These are phyloP conservation scores for Holacanthella duospinosa DNA, from an alignment of 2,888 invertebrate genomes.

Conservation along the genomic window DNA sequence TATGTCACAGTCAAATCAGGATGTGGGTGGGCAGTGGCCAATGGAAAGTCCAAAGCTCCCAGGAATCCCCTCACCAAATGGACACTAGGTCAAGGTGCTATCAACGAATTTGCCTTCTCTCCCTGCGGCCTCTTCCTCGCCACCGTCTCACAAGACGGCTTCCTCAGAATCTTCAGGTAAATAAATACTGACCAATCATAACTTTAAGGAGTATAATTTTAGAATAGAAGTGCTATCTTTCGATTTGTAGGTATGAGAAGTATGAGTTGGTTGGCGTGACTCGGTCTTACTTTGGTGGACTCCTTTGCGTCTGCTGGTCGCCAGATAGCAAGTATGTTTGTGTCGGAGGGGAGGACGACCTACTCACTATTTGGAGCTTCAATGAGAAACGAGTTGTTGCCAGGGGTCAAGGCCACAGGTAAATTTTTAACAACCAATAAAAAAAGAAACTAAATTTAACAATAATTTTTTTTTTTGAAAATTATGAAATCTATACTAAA, in stretches of 20 bases:
- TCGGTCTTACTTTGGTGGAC: slow-evolving; percentile 94
- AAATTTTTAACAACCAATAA: neutral
- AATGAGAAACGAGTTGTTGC: slow-evolving; percentile 86
- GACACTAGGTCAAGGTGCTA: slow-evolving; percentile 73
- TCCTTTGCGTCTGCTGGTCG: slow-evolving; percentile 96
- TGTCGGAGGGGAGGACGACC: slow-evolving; percentile 96
- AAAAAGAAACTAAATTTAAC: neutral
- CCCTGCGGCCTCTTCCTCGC: slow-evolving; percentile 88
- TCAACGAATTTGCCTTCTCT: slow-evolving; percentile 96
- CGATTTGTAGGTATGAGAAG: slow-evolving; percentile 78
- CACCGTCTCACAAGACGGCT: slow-evolving; percentile 88
- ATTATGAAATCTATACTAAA: neutral
- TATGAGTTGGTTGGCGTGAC: slow-evolving; percentile 92
- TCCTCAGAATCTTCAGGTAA: slow-evolving; percentile 58
- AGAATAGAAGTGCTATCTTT: neutral
- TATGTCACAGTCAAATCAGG: slow-evolving; percentile 93
- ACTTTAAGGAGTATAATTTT: neutral
- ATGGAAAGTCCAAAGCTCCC: slow-evolving; percentile 91
- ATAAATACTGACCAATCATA: slow-evolving; percentile 29
- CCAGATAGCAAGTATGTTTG: slow-evolving; percentile 91
- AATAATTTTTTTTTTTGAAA: neutral
- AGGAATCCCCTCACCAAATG: slow-evolving; percentile 90
- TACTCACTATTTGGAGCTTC: slow-evolving; percentile 94
- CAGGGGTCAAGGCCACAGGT: slow-evolving; percentile 65
- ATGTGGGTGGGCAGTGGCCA: slow-evolving; percentile 85